These are phyloP conservation scores for Pyrocephalus nanus DNA, from an alignment of 2,797 vertebrate species.

Conservation along the genomic window DNA sequence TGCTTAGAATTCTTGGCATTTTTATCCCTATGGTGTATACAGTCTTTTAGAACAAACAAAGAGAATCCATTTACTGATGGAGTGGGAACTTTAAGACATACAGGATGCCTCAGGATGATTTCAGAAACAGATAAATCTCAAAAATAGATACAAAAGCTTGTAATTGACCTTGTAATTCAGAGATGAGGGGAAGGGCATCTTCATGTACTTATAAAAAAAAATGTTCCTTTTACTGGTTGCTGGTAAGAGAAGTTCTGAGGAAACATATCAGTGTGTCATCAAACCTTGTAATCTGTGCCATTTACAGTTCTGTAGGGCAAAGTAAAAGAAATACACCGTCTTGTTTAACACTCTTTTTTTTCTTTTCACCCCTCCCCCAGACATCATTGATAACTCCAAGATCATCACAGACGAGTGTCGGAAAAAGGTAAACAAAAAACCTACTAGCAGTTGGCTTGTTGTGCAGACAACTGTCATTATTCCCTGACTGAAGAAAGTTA, in stretches of 20 bases:
- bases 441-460: neutral
- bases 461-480: neutral
- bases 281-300: neutral
- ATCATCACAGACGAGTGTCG: slow-evolving; percentile 91
- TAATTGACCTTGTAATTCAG: neutral
- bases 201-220: neutral
- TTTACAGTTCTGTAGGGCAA: neutral
- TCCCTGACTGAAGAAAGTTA: neutral
- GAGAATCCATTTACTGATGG: neutral
- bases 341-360: neutral
- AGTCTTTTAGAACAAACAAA: neutral
- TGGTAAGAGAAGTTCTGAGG: neutral
- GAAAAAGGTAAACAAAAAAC: slow-evolving; percentile 80
- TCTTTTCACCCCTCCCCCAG: slow-evolving; percentile 65
- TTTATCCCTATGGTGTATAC: neutral
- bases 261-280: neutral
- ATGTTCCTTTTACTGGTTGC: neutral
- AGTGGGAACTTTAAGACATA: neutral
- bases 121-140: neutral
- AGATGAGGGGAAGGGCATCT: neutral
- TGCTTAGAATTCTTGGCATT: neutral
- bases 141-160: neutral
- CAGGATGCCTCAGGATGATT: neutral
- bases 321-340: neutral
- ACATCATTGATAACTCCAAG: slow-evolving; percentile 94